These are phyloP conservation scores for Parotia lawesii DNA, from an alignment of 2,113 vertebrate genomes.

Conservation along the genomic window DNA sequence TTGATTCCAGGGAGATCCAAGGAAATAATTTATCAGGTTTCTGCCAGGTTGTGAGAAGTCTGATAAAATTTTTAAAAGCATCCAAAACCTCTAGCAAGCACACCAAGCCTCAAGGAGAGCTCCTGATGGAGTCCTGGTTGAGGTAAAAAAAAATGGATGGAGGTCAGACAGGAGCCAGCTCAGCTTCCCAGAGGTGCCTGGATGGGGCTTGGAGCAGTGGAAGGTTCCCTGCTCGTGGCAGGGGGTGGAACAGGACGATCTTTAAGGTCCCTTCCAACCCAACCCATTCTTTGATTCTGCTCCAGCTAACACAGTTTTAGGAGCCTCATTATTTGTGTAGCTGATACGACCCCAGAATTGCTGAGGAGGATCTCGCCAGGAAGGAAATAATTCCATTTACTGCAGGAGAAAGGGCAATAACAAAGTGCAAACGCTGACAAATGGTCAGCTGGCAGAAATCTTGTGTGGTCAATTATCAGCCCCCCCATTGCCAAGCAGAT, in stretches of 20 bases:
- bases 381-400: conserved; percentile 4
- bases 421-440: background rate
- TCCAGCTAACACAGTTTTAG: background rate
- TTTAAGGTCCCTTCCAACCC: background rate
- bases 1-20: background rate
- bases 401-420: conserved; percentile 3
- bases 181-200: background rate
- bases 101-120: background rate
- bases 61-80: background rate
- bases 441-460: conserved; percentile 38
- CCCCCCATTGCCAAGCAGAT: conserved; percentile 32
- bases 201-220: background rate
- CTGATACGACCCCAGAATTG: background rate
- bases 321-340: background rate
- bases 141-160: background rate
- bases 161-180: background rate
- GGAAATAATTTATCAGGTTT: background rate
- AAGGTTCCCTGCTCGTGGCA: background rate
- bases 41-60: background rate
- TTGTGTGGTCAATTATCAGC: conserved; percentile 27
- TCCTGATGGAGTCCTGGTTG: background rate
- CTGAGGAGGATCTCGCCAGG: background rate
- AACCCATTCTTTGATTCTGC: background rate
- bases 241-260: background rate
- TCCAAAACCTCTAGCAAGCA: background rate